Conservation (phyloP, 1,140 invertebrate species). For the Rhyacophila brunnea region DNA sequence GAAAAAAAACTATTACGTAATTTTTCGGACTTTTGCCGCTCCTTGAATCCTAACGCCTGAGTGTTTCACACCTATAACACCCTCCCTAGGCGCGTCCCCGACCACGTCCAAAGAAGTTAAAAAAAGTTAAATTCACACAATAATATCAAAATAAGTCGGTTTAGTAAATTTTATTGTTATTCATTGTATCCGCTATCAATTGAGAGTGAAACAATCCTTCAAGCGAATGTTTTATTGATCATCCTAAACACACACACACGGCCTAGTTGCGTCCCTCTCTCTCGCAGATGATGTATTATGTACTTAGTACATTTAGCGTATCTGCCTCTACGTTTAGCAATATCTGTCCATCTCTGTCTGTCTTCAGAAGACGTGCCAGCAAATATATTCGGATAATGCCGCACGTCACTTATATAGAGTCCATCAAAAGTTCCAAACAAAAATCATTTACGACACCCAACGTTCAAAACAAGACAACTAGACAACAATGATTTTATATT, state of each 20-base stretch:
- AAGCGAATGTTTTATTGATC: slow-evolving; percentile 37
- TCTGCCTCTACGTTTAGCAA: slow-evolving; percentile 10
- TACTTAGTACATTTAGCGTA: slow-evolving; percentile 30
- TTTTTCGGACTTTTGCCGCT: no score
- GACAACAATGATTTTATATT: no score
- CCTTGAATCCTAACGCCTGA: no score
- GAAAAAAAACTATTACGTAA: no score
- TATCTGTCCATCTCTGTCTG: slow-evolving; percentile 26
- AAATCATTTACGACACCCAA: not conserved
- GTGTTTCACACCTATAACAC: no score
- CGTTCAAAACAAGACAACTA: not conserved
- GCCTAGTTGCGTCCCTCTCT: slow-evolving; percentile 16
- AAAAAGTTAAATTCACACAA: no score
- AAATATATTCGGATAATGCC: slow-evolving; percentile 14
- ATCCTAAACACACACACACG: slow-evolving; percentile 36
- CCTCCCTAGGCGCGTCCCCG: no score
- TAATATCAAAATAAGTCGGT: no score
- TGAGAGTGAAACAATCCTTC: slow-evolving; percentile 4
- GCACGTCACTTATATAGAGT: not conserved
- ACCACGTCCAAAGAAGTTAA: no score
- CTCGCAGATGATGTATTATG: slow-evolving; percentile 30
- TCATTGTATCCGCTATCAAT: slow-evolving; percentile 9
- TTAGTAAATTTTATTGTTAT: not conserved
- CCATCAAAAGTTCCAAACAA: not conserved
- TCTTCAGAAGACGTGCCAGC: slow-evolving; percentile 23